Conservation (phyloP, 2,113 vertebrate genomes). For the Oreotragus oreotragus region DNA sequence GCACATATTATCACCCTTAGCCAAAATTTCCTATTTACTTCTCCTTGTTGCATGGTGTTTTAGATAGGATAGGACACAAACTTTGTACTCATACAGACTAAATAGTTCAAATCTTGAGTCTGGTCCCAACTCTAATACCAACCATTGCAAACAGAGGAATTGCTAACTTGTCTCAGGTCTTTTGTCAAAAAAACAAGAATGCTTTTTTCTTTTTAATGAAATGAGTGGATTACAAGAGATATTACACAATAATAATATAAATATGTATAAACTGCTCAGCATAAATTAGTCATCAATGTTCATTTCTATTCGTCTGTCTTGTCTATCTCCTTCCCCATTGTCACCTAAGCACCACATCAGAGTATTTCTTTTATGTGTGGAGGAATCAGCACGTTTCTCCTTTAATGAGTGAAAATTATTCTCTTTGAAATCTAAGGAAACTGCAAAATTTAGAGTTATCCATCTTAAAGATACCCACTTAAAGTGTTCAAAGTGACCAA, state of each 20-base stretch:
- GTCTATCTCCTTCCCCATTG: neutral
- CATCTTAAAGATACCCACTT: neutral
- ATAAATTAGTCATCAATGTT: neutral
- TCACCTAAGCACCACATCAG: neutral
- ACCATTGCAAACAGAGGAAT: neutral
- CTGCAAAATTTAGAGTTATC: neutral
- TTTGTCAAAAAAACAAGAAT: neutral
- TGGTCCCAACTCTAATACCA: neutral
- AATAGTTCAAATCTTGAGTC: neutral
- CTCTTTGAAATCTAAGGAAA: constrained; percentile 42
- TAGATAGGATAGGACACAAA: neutral
- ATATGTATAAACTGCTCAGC: neutral
- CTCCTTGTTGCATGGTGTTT: neutral
- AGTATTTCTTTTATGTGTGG: neutral
- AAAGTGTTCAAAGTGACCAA: constrained; percentile 31
- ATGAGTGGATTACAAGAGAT: neutral
- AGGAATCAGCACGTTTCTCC: neutral
- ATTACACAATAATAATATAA: neutral
- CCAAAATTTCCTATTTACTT: neutral
- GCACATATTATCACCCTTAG: neutral
- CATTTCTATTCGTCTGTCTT: neutral
- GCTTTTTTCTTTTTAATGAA: neutral
- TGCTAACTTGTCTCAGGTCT: neutral
- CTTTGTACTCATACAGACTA: neutral
- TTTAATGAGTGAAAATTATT: neutral